Evolutionary conservation across 2,888 invertebrate species (phyloP).

Genomic region (Stegophylla sp.): DNA sequence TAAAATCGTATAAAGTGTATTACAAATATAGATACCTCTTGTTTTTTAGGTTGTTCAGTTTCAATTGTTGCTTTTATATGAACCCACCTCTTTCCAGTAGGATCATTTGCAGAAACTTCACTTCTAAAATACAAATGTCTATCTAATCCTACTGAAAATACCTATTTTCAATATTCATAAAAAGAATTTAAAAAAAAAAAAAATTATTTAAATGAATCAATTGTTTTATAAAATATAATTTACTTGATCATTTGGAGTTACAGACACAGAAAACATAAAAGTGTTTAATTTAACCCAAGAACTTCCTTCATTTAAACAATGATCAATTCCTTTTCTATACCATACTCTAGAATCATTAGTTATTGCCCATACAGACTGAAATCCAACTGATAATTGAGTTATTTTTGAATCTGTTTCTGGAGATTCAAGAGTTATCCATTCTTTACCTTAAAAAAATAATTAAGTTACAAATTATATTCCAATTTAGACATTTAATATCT

Average conservation of each 20-base stretch:
- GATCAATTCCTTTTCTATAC: slow-evolving; percentile 76
- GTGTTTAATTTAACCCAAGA: slow-evolving; percentile 92
- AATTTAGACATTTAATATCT: slow-evolving; percentile 60
- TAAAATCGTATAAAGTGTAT: no score
- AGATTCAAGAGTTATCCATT: slow-evolving; percentile 83
- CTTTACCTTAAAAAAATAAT: slow-evolving; percentile 67
- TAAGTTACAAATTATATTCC: not conserved
- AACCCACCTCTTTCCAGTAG: slow-evolving; percentile 48
- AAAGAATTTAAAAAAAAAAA: not conserved
- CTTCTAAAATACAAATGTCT: slow-evolving; percentile 50
- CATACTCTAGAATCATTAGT: slow-evolving; percentile 84
- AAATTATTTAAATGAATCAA: not conserved
- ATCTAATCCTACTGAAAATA: slow-evolving; percentile 46
- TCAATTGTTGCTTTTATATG: slow-evolving; percentile 35
- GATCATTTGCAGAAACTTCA: slow-evolving; percentile 22
- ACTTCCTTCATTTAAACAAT: slow-evolving; percentile 71
- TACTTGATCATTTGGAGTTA: slow-evolving; percentile 84
- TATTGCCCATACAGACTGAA: slow-evolving; percentile 77
- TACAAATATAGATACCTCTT: slow-evolving; percentile 24
- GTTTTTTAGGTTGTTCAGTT: slow-evolving; percentile 4
- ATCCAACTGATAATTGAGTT: slow-evolving; percentile 81
- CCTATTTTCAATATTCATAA: no score
- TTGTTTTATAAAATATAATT: not conserved
- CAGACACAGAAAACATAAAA: slow-evolving; percentile 81
- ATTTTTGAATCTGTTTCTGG: slow-evolving; percentile 76